Evolutionary conservation across 2,113 vertebrate species (phyloP), one percentile per base, ranked within the genome.

Genomic region (mouse (Mus musculus)): DNA sequence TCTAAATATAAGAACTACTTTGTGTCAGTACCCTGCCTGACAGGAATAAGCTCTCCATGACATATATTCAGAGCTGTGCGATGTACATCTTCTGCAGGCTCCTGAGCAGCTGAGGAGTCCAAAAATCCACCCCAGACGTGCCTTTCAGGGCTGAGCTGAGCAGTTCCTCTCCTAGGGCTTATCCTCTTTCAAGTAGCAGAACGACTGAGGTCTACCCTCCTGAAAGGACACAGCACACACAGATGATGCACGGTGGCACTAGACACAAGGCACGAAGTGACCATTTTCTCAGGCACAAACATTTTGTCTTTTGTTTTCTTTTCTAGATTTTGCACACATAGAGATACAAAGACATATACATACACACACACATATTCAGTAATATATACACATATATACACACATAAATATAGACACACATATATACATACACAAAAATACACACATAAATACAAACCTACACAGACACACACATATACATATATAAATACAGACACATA

Each of bases 101-200:
- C 33, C 87, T 30, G 46, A 81, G 24, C 14, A 71, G 49, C 56
- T 59, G 33, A 39, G 61, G 78, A 69, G 26, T 54, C 54, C 39
- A 54, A 46, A 36, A 33, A 33, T 19, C 85, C 72, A 59, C 22
- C 39, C 72, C 52, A 2, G 4, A 19, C 14, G 30, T 94, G 77
- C 16, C 65, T 94, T 95, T 95, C 30, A 49, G 86, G 56, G 54
- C 89, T 46, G 13, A 93, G 77, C 75, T 42, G 42, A 42, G 42
- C 42, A 93, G 49, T 69, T 88, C 22, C 20, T 1, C 26, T 59
- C 77, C 52, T 42, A 5, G 33, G 77, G 88, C 39, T 75, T 26
- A 39, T 69, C 61, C 24, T 80, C 76, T 77, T 63, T 93, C 59
- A 54, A 39, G 63, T 22, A 42, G 65, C 1, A 24, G 67, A 56